phyloP scores from a whole-genome alignment of 2,888 invertebrate genomes.

The Drosophila kanekoi region DNA sequence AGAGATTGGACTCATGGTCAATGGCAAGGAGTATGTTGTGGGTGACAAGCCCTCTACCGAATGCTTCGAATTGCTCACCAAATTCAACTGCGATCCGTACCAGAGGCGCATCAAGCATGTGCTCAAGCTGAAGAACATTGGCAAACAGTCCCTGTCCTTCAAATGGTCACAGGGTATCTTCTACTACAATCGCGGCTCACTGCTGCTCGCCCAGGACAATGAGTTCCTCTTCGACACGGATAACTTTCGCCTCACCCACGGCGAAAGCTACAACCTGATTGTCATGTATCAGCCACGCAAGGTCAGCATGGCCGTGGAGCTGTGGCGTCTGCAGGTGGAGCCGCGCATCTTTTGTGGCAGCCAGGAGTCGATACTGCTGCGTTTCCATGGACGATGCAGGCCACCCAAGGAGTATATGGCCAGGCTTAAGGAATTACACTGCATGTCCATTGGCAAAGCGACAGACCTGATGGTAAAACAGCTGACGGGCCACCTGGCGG shows the following conservation, averaged over 20 bases:
- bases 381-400: constrained; percentile 68
- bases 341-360: constrained; percentile 69
- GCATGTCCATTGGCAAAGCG: constrained; percentile 48
- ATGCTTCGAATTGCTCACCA: constrained; percentile 48
- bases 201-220: constrained; percentile 65
- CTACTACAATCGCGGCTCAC: constrained; percentile 55
- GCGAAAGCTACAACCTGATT: constrained; percentile 55
- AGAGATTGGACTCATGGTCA: constrained; percentile 69
- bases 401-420: constrained; percentile 65
- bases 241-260: constrained; percentile 67
- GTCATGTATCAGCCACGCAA: constrained; percentile 77
- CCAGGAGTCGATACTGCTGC: constrained; percentile 62
- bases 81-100: constrained; percentile 73
- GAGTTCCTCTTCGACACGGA: constrained; percentile 75
- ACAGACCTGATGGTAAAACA: constrained; percentile 32
- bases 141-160: constrained; percentile 68
- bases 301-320: constrained; percentile 64
- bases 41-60: constrained; percentile 37
- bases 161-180: constrained; percentile 72
- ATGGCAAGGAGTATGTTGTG: constrained; percentile 61
- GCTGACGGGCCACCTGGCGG: constrained; percentile 48
- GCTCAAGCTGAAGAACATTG: constrained; percentile 71
- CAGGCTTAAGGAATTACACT: constrained; percentile 55
- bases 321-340: constrained; percentile 74
- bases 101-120: constrained; percentile 51